Evolutionary conservation across 2,888 invertebrate species (phyloP).

Genomic region (Linnaemya tessellans): DNA sequence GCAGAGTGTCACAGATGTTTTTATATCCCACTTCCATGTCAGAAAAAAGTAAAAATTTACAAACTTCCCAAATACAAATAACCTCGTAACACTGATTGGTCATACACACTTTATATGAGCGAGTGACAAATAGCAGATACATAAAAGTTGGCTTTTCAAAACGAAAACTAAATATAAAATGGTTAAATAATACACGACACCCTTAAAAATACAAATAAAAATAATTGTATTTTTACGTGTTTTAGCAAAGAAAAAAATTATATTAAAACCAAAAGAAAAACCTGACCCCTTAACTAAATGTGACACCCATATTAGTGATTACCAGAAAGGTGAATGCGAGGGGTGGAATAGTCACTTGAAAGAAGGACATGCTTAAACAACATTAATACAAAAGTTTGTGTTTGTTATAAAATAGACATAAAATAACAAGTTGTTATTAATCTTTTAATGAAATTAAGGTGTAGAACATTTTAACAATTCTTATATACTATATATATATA

Average conservation of each 20-base stretch:
- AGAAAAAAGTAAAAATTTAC: slow-evolving; percentile 52
- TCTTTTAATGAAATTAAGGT: slow-evolving; percentile 64
- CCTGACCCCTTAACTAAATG: slow-evolving; percentile 63
- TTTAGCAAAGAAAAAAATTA: slow-evolving; percentile 53
- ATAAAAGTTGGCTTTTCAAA: neutral
- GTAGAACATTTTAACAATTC: slow-evolving; percentile 46
- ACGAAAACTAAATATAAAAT: slow-evolving; percentile 27
- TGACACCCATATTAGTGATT: slow-evolving; percentile 39
- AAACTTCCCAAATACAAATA: slow-evolving; percentile 43
- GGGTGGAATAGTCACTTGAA: slow-evolving; percentile 40
- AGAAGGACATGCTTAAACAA: slow-evolving; percentile 41
- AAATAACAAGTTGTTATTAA: slow-evolving; percentile 67
- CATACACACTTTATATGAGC: slow-evolving; percentile 50
- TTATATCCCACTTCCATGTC: slow-evolving; percentile 50
- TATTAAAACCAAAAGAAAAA: slow-evolving; percentile 18
- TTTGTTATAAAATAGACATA: slow-evolving; percentile 33
- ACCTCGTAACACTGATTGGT: slow-evolving; percentile 55
- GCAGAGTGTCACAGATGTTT: slow-evolving; percentile 70
- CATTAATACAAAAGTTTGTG: slow-evolving; percentile 5
- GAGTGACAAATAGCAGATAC: slow-evolving; percentile 15
- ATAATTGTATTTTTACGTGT: slow-evolving; percentile 69
- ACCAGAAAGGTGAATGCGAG: slow-evolving; percentile 59
- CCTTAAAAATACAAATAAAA: slow-evolving; percentile 54
- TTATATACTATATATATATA: too few species aligned
- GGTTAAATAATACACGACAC: slow-evolving; percentile 62